phyloP scores from a whole-genome alignment of 2,888 invertebrate species.

The Proisotoma minuta region DNA sequence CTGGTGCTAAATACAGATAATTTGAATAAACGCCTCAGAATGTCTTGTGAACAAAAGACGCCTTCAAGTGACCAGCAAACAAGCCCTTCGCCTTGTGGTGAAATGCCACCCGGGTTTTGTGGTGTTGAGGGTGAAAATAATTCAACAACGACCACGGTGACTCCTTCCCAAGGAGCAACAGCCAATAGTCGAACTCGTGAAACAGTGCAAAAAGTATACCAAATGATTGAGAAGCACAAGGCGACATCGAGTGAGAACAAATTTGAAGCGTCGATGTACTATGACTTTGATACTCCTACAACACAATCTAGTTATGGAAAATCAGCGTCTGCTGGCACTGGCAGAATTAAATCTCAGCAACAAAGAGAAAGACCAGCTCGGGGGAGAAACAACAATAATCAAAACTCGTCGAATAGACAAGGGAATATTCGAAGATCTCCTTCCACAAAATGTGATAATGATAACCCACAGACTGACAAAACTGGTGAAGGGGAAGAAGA shows the following conservation, averaged over 20 bases:
- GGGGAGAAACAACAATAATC: slow-evolving; percentile 12
- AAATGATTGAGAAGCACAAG: slow-evolving; percentile 46
- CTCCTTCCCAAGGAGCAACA: slow-evolving; percentile 6
- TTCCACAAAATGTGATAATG: slow-evolving; percentile 36
- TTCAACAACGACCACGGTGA: background rate
- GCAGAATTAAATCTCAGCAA: background rate
- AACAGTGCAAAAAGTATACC: slow-evolving; percentile 45
- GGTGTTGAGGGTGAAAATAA: background rate
- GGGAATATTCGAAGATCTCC: slow-evolving; percentile 17
- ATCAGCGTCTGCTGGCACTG: slow-evolving; percentile 15
- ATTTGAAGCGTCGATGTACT: slow-evolving; percentile 15
- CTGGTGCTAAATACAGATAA: background rate
- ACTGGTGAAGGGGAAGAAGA: slow-evolving; percentile 54
- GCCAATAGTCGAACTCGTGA: slow-evolving; percentile 41
- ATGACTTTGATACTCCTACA: slow-evolving; percentile 28
- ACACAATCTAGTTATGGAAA: slow-evolving; percentile 15
- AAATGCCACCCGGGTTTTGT: slow-evolving; percentile 4
- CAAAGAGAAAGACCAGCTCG: slow-evolving; percentile 16
- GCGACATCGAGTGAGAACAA: slow-evolving; percentile 41
- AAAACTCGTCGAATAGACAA: slow-evolving; percentile 12
- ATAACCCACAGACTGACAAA: slow-evolving; percentile 27
- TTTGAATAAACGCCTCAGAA: background rate
- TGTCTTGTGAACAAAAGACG: background rate
- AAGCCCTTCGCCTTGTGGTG: background rate
- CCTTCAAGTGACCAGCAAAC: background rate